phyloP scores from a whole-genome alignment of 1,140 invertebrate genomes.

The Polypedilum pembai region DNA sequence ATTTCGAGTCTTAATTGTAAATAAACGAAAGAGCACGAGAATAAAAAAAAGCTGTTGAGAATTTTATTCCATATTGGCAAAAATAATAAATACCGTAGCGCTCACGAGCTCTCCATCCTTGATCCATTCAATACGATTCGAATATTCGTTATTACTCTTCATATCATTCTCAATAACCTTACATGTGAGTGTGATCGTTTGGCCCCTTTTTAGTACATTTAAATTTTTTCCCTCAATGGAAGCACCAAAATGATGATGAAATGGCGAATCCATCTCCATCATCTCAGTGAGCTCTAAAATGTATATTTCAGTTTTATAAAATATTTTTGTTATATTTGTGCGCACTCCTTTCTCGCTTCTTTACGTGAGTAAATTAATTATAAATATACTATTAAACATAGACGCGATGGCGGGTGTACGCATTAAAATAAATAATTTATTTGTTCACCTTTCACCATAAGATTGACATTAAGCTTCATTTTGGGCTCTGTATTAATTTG shows the following conservation, averaged over 20 bases:
- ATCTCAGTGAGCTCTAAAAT: neutral
- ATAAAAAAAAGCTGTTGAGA: neutral
- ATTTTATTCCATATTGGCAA: neutral
- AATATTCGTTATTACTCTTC: neutral
- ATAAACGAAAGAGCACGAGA: neutral
- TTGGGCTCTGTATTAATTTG: conserved; percentile 90
- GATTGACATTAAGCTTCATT: conserved; percentile 47
- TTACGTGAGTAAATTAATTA: neutral
- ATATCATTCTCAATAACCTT: neutral
- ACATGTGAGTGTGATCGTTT: neutral
- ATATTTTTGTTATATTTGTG: neutral
- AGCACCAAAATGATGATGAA: neutral
- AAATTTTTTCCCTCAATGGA: conserved; percentile 15
- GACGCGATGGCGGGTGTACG: neutral
- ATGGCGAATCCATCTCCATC: conserved; percentile 18
- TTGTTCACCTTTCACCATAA: neutral
- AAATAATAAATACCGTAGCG: conserved; percentile 12
- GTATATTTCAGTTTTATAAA: neutral
- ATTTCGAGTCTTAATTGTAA: neutral
- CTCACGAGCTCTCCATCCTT: conserved; percentile 2
- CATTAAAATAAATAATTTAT: neutral
- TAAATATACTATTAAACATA: neutral
- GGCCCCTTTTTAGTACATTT: neutral
- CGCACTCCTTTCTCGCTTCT: neutral
- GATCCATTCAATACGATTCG: neutral